These are phyloP conservation scores for Catostylus mosaicus DNA, from an alignment of 30 jellyfish, hydroid and myxozoan genomes.

Conservation along the genomic window DNA sequence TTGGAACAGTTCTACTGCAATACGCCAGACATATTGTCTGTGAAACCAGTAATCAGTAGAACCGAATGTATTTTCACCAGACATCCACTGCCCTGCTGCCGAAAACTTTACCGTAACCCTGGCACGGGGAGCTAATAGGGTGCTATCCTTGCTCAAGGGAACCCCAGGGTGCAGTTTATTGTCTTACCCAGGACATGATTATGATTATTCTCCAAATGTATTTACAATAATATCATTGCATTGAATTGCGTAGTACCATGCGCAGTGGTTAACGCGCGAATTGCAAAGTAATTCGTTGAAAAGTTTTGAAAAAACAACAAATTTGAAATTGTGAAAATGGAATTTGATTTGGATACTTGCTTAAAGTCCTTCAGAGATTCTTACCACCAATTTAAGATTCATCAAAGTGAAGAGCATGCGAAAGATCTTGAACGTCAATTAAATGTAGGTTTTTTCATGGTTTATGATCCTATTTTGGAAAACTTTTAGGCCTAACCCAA, in stretches of 20 bases:
- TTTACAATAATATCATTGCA: neutral
- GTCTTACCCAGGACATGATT: neutral
- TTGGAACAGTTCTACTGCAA: too few species aligned
- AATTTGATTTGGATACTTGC: constrained; percentile 41
- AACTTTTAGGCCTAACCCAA: too few species aligned
- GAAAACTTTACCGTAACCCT: neutral
- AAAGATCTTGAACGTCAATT: constrained; percentile 49
- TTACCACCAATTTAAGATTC: constrained; percentile 20
- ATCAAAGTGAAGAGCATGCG: constrained; percentile 29
- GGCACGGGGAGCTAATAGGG: neutral
- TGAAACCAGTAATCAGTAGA: too few species aligned
- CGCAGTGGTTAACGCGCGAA: constrained; percentile 48
- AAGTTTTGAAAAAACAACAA: neutral
- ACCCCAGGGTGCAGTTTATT: neutral
- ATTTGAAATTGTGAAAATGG: constrained; percentile 13
- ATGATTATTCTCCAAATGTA: too few species aligned
- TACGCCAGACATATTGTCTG: too few species aligned
- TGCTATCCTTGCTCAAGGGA: too few species aligned
- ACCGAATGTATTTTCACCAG: neutral
- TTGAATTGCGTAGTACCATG: constrained; percentile 43
- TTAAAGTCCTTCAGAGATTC: constrained; percentile 43
- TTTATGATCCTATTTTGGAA: too few species aligned
- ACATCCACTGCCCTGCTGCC: neutral
- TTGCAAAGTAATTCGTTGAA: constrained; percentile 31
- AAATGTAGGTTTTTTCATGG: constrained; percentile 24